These are phyloP conservation scores for Heliconius congener DNA, from an alignment of 1,140 invertebrate genomes.

Conservation along the genomic window DNA sequence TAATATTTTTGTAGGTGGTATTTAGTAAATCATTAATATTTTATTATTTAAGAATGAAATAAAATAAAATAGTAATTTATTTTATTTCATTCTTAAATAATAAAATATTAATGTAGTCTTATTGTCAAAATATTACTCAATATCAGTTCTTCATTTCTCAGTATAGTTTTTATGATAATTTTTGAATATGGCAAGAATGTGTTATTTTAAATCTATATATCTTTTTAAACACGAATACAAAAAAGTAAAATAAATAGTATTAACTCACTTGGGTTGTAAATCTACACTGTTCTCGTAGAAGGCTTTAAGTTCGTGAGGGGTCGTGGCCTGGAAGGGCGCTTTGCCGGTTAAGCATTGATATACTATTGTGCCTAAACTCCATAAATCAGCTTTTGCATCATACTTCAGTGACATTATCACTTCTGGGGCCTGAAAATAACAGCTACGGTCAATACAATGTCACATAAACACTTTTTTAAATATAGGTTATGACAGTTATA, in stretches of 20 bases:
- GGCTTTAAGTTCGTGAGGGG: conserved; percentile 98
- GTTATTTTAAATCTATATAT: neutral
- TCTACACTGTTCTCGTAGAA: conserved; percentile 99
- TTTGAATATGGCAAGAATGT: neutral
- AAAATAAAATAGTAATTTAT: too few species aligned
- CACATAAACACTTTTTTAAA: neutral
- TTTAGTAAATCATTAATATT: too few species aligned
- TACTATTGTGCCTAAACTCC: conserved; percentile 99
- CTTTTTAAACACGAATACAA: neutral
- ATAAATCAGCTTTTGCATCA: conserved; percentile 99
- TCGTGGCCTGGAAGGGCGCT: conserved; percentile 98
- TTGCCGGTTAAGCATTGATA: conserved; percentile 99
- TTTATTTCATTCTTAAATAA: too few species aligned
- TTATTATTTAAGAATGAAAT: too few species aligned
- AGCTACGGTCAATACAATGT: neutral
- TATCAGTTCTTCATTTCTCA: too few species aligned
- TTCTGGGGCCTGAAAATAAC: conserved; percentile 91
- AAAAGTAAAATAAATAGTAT: neutral
- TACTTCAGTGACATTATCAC: conserved; percentile 99
- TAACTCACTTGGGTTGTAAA: conserved; percentile 93
- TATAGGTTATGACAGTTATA: too few species aligned
- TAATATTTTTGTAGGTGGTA: too few species aligned
- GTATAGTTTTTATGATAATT: too few species aligned
- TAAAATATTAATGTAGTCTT: too few species aligned
- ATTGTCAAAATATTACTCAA: too few species aligned